Percentiles rank a stretch among this genome's conserved stretches.
Evolutionary conservation across 1,140 invertebrate genomes (phyloP).

Genomic region (Heliconius eleuchia): DNA sequence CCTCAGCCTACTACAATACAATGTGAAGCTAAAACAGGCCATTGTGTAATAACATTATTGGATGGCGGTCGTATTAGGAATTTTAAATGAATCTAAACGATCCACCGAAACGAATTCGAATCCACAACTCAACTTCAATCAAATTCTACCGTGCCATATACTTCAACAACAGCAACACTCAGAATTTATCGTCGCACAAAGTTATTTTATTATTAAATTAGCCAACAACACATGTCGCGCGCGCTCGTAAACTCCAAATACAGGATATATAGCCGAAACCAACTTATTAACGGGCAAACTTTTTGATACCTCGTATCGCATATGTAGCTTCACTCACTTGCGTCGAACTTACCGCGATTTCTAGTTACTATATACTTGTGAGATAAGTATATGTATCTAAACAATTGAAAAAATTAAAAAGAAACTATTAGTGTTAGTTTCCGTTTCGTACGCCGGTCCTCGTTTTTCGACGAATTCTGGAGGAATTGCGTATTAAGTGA

Average conservation of each 20-base stretch:
- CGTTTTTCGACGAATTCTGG: no score
- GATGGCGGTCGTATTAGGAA: no score
- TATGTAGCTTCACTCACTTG: neutral
- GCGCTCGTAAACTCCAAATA: neutral
- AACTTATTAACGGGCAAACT: slow-evolving; percentile 4
- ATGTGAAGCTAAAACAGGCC: no score
- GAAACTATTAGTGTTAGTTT: no score
- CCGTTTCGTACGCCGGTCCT: no score
- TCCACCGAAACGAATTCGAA: neutral
- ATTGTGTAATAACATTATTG: no score
- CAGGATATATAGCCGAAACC: neutral
- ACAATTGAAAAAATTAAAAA: no score
- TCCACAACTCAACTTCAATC: neutral
- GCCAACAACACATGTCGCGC: slow-evolving; percentile 7
- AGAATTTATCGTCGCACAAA: neutral
- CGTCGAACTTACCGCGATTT: neutral
- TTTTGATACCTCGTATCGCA: slow-evolving; percentile 9
- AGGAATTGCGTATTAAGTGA: no score
- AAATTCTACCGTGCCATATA: neutral
- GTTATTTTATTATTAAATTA: slow-evolving; percentile 14
- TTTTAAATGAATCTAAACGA: no score
- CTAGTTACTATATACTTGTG: neutral
- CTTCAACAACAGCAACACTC: neutral
- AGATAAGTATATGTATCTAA: neutral
- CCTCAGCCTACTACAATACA: no score